Conservation (phyloP, 2,888 invertebrate species). For the Amaurobius ferox region DNA sequence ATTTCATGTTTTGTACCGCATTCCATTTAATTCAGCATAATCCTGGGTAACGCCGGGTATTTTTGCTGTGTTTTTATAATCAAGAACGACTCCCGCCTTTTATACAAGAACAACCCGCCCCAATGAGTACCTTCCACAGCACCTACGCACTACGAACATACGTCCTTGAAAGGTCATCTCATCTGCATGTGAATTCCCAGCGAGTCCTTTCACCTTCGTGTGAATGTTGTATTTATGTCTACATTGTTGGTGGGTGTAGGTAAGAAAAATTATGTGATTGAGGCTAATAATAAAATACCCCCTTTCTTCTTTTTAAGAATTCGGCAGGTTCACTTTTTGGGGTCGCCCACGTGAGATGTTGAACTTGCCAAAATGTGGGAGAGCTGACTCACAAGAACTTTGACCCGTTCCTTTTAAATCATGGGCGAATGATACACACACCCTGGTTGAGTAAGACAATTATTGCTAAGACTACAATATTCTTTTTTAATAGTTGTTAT, state of each 20-base stretch:
- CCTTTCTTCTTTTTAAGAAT: background rate
- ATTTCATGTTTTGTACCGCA: too few relatives aligned
- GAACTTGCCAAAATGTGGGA: slow-evolving; percentile 44
- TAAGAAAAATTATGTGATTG: too few relatives aligned
- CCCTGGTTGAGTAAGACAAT: background rate
- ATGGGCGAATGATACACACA: slow-evolving; percentile 10
- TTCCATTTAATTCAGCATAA: too few relatives aligned
- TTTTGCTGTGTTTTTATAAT: too few relatives aligned
- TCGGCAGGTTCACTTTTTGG: background rate
- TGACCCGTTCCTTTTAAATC: slow-evolving; percentile 34
- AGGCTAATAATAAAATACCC: background rate
- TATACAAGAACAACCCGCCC: too few relatives aligned
- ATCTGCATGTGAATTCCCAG: background rate
- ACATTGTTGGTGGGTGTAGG: too few relatives aligned
- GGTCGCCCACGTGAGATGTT: slow-evolving; percentile 39
- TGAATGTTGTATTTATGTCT: background rate
- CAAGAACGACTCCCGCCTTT: too few relatives aligned
- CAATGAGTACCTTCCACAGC: background rate
- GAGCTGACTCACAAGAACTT: slow-evolving; percentile 43
- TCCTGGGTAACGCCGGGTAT: too few relatives aligned
- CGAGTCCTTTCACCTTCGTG: background rate
- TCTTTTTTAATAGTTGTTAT: too few relatives aligned
- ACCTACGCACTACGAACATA: background rate
- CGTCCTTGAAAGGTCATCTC: background rate
- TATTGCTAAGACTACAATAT: too few relatives aligned